Evolutionary conservation across 1,140 invertebrate genomes (phyloP), one percentile per base, ranked within the genome.

Genomic region (Macrobrachium nipponense): DNA sequence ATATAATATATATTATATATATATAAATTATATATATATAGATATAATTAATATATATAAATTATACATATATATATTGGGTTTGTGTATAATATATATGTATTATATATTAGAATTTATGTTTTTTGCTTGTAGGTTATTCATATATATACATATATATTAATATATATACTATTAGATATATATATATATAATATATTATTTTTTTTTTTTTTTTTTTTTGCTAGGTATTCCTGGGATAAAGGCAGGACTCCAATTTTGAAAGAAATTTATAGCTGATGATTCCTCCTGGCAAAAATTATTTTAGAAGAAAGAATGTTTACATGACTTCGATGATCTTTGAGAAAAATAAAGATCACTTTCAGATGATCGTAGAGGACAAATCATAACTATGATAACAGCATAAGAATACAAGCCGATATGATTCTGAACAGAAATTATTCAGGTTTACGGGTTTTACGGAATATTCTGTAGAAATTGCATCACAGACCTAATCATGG

Each of bases 41-140:
- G n/a, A n/a, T n/a, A n/a, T n/a, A n/a, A n/a, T n/a, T n/a, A n/a
- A n/a, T n/a, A n/a, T n/a, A n/a, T n/a, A n/a, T n/a, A n/a, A n/a
- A n/a, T n/a, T 78, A 78, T 78, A 62, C 60, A 78, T 78, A 78
- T 61, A 78, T 78, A 78, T 70, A 70, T 20, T 70, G 36, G 17
- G 20, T 70, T n/a, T 70, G 20, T 70, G 20, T 51, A 51, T 51
- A 51, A 10, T 62, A 78, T 78, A 61, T 61, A 78, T 78, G 60
- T 78, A 78, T 51, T 78, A 78, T 78, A 78, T 60, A 61, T n/a
- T n/a, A n/a, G n/a, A n/a, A n/a, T n/a, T n/a, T n/a, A n/a, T n/a
- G n/a, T n/a, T n/a, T n/a, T n/a, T n/a, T n/a, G n/a, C n/a, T n/a
- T n/a, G n/a, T n/a, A n/a, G n/a, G n/a, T n/a, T 78, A 60, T 60